Evolutionary conservation across 2,888 invertebrate genomes (phyloP).

Genomic region (Homarus gammarus): DNA sequence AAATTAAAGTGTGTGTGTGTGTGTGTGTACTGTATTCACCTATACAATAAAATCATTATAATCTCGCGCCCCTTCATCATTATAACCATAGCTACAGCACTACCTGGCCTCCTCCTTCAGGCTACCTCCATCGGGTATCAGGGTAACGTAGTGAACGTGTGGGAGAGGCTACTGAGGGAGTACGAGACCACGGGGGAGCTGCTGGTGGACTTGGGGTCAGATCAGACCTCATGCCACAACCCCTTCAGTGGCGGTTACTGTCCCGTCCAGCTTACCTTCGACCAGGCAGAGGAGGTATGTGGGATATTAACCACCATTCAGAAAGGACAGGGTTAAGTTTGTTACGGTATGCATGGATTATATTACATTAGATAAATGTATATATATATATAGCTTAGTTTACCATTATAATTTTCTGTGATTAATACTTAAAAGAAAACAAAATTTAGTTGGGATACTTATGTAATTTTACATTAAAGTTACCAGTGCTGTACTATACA

Average conservation of each 20-base stretch:
- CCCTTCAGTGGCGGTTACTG: slow-evolving; percentile 84
- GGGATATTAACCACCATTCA: too few relatives aligned
- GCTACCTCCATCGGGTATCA: slow-evolving; percentile 62
- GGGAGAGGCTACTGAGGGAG: slow-evolving; percentile 82
- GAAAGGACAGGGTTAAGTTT: too few relatives aligned
- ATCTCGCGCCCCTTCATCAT: too few relatives aligned
- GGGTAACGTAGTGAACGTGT: slow-evolving; percentile 77
- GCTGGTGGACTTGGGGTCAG: slow-evolving; percentile 83
- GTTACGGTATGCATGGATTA: too few relatives aligned
- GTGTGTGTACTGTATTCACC: background rate
- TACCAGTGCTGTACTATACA: too few relatives aligned
- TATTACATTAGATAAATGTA: background rate
- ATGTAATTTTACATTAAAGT: too few relatives aligned
- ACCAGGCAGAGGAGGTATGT: slow-evolving; percentile 79
- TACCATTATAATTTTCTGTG: background rate
- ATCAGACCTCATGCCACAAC: slow-evolving; percentile 84
- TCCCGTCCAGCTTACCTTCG: slow-evolving; percentile 81
- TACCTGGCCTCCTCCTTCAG: slow-evolving; percentile 25
- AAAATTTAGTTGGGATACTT: too few relatives aligned
- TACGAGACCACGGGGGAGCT: slow-evolving; percentile 81
- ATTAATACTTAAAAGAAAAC: too few relatives aligned
- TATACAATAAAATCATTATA: too few relatives aligned
- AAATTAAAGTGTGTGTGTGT: background rate
- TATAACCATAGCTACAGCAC: background rate
- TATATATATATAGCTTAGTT: too few relatives aligned